Conservation (phyloP, 2,888 invertebrate genomes). For the Chaetogeoica ovagalla region DNA sequence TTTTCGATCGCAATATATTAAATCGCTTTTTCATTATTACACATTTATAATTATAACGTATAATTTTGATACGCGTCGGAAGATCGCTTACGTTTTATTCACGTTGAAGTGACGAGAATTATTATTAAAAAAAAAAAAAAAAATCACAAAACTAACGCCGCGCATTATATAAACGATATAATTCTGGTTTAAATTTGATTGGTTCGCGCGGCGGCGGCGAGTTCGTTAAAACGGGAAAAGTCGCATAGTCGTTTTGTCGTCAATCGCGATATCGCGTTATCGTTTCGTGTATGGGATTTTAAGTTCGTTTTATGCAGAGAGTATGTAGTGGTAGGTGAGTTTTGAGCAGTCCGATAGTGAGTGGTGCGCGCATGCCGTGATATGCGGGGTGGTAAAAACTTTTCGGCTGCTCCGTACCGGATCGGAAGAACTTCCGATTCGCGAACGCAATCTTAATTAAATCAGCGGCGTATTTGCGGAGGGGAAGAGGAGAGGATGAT, state of each 20-base stretch:
- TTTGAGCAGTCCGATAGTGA: background rate
- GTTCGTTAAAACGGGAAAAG: slow-evolving; percentile 21
- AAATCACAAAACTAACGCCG: too few species aligned
- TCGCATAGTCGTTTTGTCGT: slow-evolving; percentile 14
- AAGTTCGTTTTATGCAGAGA: slow-evolving; percentile 4
- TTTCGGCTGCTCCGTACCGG: slow-evolving; percentile 36
- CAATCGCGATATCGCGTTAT: slow-evolving; percentile 14
- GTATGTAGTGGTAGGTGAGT: background rate
- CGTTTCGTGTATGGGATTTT: slow-evolving; percentile 6
- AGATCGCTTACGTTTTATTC: too few species aligned
- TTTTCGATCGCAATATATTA: too few species aligned
- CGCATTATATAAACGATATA: background rate
- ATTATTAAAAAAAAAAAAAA: too few species aligned
- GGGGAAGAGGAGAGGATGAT: too few species aligned
- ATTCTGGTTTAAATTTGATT: slow-evolving; percentile 26
- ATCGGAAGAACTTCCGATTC: slow-evolving; percentile 35
- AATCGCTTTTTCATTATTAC: too few species aligned
- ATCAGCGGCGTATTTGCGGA: too few species aligned
- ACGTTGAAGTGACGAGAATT: too few species aligned
- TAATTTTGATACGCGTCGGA: too few species aligned
- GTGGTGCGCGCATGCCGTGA: slow-evolving; percentile 3
- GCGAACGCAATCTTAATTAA: slow-evolving; percentile 49
- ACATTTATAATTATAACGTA: too few species aligned
- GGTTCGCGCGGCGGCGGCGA: too few species aligned
- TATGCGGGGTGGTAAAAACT: slow-evolving; percentile 36